These are phyloP conservation scores for Zaprionus africanus DNA, from an alignment of 1,140 invertebrate species.

Conservation along the genomic window DNA sequence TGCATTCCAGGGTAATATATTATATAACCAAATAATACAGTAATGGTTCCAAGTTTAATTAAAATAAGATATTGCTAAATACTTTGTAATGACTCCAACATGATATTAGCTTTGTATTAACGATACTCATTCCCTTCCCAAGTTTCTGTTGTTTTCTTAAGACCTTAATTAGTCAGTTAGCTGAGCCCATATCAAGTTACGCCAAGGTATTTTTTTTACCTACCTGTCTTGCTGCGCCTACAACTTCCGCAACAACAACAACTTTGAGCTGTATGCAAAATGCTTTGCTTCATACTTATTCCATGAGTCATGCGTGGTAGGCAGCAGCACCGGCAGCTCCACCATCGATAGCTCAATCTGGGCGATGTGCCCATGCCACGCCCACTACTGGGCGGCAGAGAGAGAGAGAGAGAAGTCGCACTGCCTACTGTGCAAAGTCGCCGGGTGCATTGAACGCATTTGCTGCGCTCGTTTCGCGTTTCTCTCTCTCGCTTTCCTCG, in stretches of 20 bases:
- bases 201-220: slow-evolving; percentile 39
- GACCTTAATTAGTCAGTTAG: slow-evolving; percentile 3
- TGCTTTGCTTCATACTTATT: slow-evolving; percentile 36
- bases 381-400: slow-evolving; percentile 21
- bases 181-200: slow-evolving; percentile 3
- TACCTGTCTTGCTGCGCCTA: slow-evolving; percentile 61
- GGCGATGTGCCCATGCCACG: slow-evolving; percentile 41
- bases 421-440: background rate
- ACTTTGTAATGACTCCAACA: no score
- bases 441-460: slow-evolving; percentile 76
- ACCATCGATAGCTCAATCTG: slow-evolving; percentile 33
- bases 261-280: slow-evolving; percentile 35
- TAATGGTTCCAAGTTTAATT: no score
- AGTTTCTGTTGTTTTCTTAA: background rate
- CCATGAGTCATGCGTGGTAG: slow-evolving; percentile 47
- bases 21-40: background rate
- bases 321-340: background rate
- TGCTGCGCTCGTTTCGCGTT: slow-evolving; percentile 33
- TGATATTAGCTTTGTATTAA: background rate
- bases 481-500: slow-evolving; percentile 46
- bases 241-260: slow-evolving; percentile 51
- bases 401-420: background rate
- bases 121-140: background rate
- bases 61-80: no score
- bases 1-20: background rate